Evolutionary conservation across 1,140 invertebrate species (phyloP), one percentile per base, ranked within the genome.

Genomic region (Eubasilissa regina): DNA sequence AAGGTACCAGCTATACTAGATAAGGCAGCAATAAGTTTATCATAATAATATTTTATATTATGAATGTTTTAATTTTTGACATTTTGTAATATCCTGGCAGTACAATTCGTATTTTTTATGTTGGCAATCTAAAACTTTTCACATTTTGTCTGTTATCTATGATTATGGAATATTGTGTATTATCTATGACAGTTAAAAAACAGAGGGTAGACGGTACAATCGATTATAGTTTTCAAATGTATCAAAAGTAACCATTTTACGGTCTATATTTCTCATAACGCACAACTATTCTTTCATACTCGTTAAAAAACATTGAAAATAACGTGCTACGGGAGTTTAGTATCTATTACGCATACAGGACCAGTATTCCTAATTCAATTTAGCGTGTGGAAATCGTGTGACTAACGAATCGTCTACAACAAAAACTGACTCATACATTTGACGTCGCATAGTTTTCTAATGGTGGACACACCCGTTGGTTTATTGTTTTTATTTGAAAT

Each of bases 401-500:
- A 66, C 45, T 70, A 51, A 51, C n/a, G 17, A 21, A 11, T 56
- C 19, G 19, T 12, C 17, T 62, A 62, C 58, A 13, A 62, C 19
- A 17, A 62, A 43, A 62, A 70, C 17, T 70, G 44, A 70, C 66
- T 70, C 66, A 70, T 17, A 70, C 15, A 21, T 70, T 48, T 70
- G 66, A 70, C 66, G 66, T 70, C 44, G 66, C 35, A 19, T n/a
- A 55, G 8, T 12, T 44, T 60, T 75, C 43, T 75, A 62, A 62
- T 62, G 73, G 35, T 62, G 55, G 73, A 75, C 55, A 75, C 73
- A 60, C 73, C 73, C 73, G 73, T 56, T 62, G 45, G 12, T 60
- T 48, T 21, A 47, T 15, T 45, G 56, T 75, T 58, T 75, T 75
- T 75, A 19, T 75, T 19, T 62, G 9, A 75, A 75, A 60, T 56